Evolutionary conservation across 2,888 invertebrate genomes (phyloP).

Genomic region (Diogma glabrata): DNA sequence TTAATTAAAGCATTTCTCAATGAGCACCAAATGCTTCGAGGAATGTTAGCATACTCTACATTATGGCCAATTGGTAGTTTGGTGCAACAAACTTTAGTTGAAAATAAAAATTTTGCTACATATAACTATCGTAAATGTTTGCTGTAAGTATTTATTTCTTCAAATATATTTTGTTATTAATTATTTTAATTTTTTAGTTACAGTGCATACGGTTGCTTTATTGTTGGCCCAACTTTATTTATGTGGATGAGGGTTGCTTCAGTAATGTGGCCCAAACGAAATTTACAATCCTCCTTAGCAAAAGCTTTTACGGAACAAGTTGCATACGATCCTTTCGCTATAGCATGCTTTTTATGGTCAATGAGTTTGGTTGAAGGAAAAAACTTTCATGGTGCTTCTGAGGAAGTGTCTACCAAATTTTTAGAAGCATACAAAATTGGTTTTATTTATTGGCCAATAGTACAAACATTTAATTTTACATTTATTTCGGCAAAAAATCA

Average conservation of each 20-base stretch:
- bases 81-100: conserved; percentile 42
- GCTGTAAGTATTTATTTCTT: conserved; percentile 25
- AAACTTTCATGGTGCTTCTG: conserved; percentile 35
- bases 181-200: neutral
- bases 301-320: conserved; percentile 43
- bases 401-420: conserved; percentile 42
- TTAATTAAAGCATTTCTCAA: conserved; percentile 36
- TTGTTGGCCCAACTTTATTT: conserved; percentile 56
- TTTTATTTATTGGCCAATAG: conserved; percentile 49
- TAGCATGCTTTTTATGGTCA: conserved; percentile 44
- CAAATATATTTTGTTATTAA: neutral
- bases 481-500: conserved; percentile 48
- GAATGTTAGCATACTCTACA: conserved; percentile 46
- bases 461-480: conserved; percentile 53
- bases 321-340: conserved; percentile 47
- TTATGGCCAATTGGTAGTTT: conserved; percentile 48
- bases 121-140: conserved; percentile 45
- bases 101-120: conserved; percentile 39
- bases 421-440: conserved; percentile 48
- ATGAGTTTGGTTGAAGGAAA: conserved; percentile 48
- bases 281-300: conserved; percentile 34
- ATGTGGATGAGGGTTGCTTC: conserved; percentile 52
- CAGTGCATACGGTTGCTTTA: conserved; percentile 50
- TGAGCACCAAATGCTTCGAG: conserved; percentile 42
- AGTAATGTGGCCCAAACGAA: conserved; percentile 36